Conservation (phyloP, 2,797 vertebrate genomes). For the Lacerta viridis region DNA sequence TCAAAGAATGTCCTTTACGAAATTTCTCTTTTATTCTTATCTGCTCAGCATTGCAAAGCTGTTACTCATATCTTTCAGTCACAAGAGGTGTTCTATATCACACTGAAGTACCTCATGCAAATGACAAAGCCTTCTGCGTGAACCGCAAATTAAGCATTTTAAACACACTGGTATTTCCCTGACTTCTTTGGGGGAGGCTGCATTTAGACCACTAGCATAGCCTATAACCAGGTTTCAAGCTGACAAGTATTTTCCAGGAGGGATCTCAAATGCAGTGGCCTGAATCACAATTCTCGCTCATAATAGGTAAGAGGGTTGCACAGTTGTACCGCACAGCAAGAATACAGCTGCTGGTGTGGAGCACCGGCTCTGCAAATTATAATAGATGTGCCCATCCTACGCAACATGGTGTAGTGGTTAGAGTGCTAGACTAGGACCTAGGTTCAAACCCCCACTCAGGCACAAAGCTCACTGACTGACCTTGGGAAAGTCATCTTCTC, state of each 20-base stretch:
- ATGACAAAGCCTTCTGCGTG: constrained; percentile 53
- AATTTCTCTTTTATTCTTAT: constrained; percentile 28
- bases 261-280: background rate
- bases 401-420: too few relatives aligned
- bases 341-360: background rate
- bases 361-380: background rate
- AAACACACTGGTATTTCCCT: constrained; percentile 69
- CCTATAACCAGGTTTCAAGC: background rate
- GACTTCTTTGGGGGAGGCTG: constrained; percentile 60
- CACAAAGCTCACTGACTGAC: too few relatives aligned
- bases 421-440: background rate
- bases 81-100: constrained; percentile 61
- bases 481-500: too few relatives aligned
- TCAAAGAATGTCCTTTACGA: constrained; percentile 28
- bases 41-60: constrained; percentile 39
- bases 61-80: constrained; percentile 63
- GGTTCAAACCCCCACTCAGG: too few relatives aligned
- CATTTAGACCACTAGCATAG: constrained; percentile 28
- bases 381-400: too few relatives aligned
- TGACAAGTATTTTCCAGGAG: background rate
- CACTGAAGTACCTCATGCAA: constrained; percentile 62
- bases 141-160: constrained; percentile 53
- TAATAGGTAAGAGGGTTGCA: background rate
- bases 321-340: background rate
- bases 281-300: background rate